phyloP scores from a whole-genome alignment of 2,888 invertebrate genomes.

The Aphelenchoides bicaudatus region DNA sequence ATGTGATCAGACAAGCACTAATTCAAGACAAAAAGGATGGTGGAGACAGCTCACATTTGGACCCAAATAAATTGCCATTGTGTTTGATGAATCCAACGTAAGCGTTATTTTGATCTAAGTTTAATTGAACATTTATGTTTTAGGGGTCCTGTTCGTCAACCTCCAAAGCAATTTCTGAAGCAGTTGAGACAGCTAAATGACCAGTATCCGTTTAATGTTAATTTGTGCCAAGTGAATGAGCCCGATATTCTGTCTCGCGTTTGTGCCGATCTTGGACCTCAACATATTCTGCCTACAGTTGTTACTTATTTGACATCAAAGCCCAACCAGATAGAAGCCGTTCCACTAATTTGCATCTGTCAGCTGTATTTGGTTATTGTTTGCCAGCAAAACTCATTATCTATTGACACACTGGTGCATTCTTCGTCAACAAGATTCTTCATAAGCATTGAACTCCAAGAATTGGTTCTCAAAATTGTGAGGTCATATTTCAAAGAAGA shows the following conservation, averaged over 20 bases:
- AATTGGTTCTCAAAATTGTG: conserved; percentile 13
- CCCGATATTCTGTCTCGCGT: conserved; percentile 24
- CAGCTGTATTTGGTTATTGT: conserved; percentile 11
- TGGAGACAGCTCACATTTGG: not conserved
- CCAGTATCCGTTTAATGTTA: conserved; percentile 8
- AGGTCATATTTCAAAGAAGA: conserved; percentile 18
- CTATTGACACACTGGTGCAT: not conserved
- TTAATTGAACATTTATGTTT: not conserved
- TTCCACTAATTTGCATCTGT: conserved; percentile 4
- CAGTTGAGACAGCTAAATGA: conserved; percentile 20
- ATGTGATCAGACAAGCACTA: not conserved
- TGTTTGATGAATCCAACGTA: conserved; percentile 5
- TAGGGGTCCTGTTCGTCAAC: conserved; percentile 13
- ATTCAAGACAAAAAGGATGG: not conserved
- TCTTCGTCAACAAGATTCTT: not conserved
- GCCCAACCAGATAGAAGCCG: conserved; percentile 7
- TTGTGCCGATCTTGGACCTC: conserved; percentile 21
- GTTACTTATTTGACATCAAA: conserved; percentile 2
- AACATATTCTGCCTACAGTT: conserved; percentile 10
- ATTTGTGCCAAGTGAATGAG: conserved; percentile 16
- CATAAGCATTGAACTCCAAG: not conserved
- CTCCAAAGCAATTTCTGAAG: conserved; percentile 13
- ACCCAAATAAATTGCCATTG: not conserved
- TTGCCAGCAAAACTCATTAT: conserved; percentile 14
- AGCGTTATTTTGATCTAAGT: not conserved